Percentiles rank a stretch among this genome's conserved stretches.
These are phyloP conservation scores for Synergus itoensis DNA, from an alignment of 2,888 invertebrate genomes.

Conservation along the genomic window DNA sequence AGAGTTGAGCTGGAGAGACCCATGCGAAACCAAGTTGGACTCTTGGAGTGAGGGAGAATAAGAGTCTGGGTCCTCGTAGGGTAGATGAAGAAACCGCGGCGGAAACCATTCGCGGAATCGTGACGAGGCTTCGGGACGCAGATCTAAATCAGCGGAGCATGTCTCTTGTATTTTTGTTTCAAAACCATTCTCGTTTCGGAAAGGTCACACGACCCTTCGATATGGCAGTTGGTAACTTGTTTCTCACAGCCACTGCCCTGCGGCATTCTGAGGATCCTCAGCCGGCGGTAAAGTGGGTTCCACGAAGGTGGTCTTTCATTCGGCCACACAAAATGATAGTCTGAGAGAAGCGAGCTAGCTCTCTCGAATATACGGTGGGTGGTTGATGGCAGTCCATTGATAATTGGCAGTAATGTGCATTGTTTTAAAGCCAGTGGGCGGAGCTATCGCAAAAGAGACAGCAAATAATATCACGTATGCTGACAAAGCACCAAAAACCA, in stretches of 20 bases:
- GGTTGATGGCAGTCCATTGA: conserved; percentile 69
- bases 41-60: conserved; percentile 23
- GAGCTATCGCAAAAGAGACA: conserved; percentile 59
- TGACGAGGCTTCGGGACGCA: conserved; percentile 56
- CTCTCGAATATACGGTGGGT: conserved; percentile 63
- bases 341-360: conserved; percentile 58
- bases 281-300: conserved; percentile 70
- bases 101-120: conserved; percentile 59
- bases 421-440: conserved; percentile 66
- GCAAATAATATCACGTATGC: conserved; percentile 56
- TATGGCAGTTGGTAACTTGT: conserved; percentile 59
- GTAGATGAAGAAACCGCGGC: conserved; percentile 38
- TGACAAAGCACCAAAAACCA: conserved; percentile 53
- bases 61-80: not conserved
- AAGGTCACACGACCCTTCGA: conserved; percentile 57
- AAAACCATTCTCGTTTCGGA: conserved; percentile 49
- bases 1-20: conserved; percentile 30
- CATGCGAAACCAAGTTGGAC: conserved; percentile 43
- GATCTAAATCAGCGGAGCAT: conserved; percentile 50
- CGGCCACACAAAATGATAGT: conserved; percentile 73
- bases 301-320: conserved; percentile 72
- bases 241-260: conserved; percentile 61
- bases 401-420: conserved; percentile 68
- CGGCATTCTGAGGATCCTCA: conserved; percentile 64
- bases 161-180: conserved; percentile 44